Base-by-base conservation (phyloP, 2,888 invertebrate genomes). In the Nudaria mundana region DNA sequence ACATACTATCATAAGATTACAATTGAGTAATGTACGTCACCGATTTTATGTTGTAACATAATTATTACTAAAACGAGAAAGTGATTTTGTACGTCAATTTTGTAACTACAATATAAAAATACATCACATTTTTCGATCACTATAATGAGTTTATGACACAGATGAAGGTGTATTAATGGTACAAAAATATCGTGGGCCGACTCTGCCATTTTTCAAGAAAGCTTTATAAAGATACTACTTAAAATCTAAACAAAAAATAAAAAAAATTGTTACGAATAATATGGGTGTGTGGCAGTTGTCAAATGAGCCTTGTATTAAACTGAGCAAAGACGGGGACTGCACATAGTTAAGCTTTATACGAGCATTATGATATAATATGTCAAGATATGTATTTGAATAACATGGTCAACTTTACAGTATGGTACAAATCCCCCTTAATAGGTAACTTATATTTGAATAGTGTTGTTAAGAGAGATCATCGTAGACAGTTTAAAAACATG, bases 61-160 rank as follows among this genome's bases (percentile, higher is more conserved):
- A 49, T 45, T 44, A 48, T 48, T 48, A 46, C 56, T 37, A 53
- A 48, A 44, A 50, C 34, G 37, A 45, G 32, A 40, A 30, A 10
- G 36, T 40, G 22, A 16, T 46, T 49, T 52, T 58, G 39, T 51
- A 53, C 50, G 36, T 51, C 41, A 28, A 51, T 44, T 44, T 66
- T 45, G 50, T 44, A 50, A 53, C 46, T 42, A 42, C 26, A 46
- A 49, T 67, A 69, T 58, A 67, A 68, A 70, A 69, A 67, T 70
- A 67, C 61, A 69, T 67, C 66, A 67, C 67, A 67, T 59, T 65
- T 56, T 54, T 52, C 41, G 54, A 66, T 63, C 56, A 61, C 56
- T 46, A 46, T n/a, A n/a, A n/a, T n/a, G n/a, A n/a, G n/a, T n/a
- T n/a, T n/a, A 14, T 28, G 5, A 30, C 16, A 34, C 34, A 35